phyloP scores from a whole-genome alignment of 2,797 vertebrate genomes.

The Coccyzus lansbergi region DNA sequence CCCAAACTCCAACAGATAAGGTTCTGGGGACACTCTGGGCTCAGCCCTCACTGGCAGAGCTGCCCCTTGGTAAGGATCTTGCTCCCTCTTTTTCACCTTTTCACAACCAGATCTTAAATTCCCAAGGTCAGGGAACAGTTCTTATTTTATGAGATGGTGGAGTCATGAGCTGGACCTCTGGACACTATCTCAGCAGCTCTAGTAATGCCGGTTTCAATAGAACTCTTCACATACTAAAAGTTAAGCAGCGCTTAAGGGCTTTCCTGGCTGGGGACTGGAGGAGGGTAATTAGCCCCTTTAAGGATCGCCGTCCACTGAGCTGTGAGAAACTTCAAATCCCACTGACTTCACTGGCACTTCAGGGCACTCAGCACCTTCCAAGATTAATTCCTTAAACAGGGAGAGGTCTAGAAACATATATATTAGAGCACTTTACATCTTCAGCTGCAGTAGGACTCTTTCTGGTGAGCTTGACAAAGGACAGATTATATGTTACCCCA shows the following conservation, averaged over 20 bases:
- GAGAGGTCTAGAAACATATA: constrained; percentile 71
- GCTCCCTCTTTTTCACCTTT: not conserved
- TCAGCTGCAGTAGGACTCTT: constrained; percentile 73
- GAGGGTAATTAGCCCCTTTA: constrained; percentile 10
- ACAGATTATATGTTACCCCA: constrained; percentile 73
- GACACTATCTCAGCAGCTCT: not conserved
- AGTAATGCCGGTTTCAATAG: not conserved
- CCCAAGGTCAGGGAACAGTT: not conserved
- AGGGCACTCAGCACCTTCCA: constrained; percentile 64
- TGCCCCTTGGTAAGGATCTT: not conserved
- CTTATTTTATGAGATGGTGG: not conserved
- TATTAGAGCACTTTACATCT: constrained; percentile 66
- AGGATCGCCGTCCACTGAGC: not conserved
- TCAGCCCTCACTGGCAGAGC: not conserved
- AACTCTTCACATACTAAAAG: not conserved
- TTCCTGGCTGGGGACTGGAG: not conserved
- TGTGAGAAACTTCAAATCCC: constrained; percentile 53
- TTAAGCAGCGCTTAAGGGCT: constrained; percentile 41
- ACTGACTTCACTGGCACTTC: constrained; percentile 62
- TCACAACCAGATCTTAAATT: not conserved
- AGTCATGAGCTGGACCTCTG: not conserved
- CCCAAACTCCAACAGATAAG: not conserved
- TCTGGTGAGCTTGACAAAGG: constrained; percentile 80
- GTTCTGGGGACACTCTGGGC: not conserved
- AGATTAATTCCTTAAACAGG: constrained; percentile 62